A percentile compares a stretch with the other conserved stretches of the same genome.
Evolutionary conservation across 2,113 vertebrate species (phyloP).

Genomic region (Trichechus manatus): DNA sequence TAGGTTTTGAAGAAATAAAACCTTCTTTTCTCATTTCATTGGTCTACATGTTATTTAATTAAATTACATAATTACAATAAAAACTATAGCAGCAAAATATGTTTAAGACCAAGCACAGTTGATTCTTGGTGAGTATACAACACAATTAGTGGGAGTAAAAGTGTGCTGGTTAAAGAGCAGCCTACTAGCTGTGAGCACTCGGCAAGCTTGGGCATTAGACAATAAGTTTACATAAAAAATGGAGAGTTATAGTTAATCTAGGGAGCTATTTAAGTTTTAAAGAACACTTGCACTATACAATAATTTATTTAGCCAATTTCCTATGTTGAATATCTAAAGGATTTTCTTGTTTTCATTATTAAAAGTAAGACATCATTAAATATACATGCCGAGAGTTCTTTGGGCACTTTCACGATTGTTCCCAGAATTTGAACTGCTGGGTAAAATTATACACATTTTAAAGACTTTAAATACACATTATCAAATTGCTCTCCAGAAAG

Average conservation of each 20-base stretch:
- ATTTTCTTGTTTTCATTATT: background rate
- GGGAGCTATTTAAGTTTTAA: slow-evolving; percentile 6
- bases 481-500: slow-evolving; percentile 55
- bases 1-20: slow-evolving; percentile 48
- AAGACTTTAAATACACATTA: slow-evolving; percentile 60
- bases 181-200: background rate
- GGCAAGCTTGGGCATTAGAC: background rate
- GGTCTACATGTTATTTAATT: background rate
- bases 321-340: slow-evolving; percentile 39
- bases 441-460: slow-evolving; percentile 68
- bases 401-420: slow-evolving; percentile 33
- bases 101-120: slow-evolving; percentile 14
- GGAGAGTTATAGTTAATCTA: background rate
- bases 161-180: background rate
- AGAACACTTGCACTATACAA: background rate
- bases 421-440: slow-evolving; percentile 1
- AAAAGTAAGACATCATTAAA: slow-evolving; percentile 53
- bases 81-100: background rate
- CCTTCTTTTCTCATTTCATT: background rate
- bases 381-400: slow-evolving; percentile 19
- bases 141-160: background rate
- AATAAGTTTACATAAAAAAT: background rate
- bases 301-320: slow-evolving; percentile 52
- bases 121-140: background rate
- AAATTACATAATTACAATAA: slow-evolving; percentile 50